Evolutionary conservation across 2,113 vertebrate genomes (phyloP).

Genomic region (Chionomys nivalis): DNA sequence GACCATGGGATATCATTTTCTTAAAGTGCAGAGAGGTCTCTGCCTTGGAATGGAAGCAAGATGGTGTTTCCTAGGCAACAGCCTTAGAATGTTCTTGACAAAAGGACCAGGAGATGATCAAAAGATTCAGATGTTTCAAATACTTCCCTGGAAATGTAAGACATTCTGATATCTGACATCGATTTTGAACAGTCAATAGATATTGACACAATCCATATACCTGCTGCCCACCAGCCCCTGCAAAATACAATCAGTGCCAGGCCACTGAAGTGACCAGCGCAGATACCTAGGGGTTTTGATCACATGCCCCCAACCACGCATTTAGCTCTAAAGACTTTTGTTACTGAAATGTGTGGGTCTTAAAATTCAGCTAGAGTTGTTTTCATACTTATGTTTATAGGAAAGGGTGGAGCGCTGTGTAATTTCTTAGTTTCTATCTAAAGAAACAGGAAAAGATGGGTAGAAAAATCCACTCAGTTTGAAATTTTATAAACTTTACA

Average conservation of each 20-base stretch:
- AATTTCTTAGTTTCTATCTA: neutral
- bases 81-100: neutral
- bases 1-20: neutral
- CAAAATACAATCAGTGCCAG: neutral
- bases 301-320: neutral
- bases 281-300: neutral
- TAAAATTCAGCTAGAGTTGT: constrained; percentile 34
- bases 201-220: neutral
- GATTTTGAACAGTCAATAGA: neutral
- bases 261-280: neutral
- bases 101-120: neutral
- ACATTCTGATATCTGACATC: neutral
- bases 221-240: neutral
- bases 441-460: neutral
- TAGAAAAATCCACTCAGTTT: neutral
- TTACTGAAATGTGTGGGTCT: neutral
- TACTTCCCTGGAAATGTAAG: neutral
- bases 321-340: neutral
- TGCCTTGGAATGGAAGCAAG: neutral
- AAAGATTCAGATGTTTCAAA: constrained; percentile 17
- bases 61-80: neutral
- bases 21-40: neutral
- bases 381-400: constrained; percentile 15
- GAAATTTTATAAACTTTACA: neutral
- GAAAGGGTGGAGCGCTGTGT: neutral